Conservation (phyloP, 2,797 vertebrate genomes). For the Sylvilagus floridanus region DNA sequence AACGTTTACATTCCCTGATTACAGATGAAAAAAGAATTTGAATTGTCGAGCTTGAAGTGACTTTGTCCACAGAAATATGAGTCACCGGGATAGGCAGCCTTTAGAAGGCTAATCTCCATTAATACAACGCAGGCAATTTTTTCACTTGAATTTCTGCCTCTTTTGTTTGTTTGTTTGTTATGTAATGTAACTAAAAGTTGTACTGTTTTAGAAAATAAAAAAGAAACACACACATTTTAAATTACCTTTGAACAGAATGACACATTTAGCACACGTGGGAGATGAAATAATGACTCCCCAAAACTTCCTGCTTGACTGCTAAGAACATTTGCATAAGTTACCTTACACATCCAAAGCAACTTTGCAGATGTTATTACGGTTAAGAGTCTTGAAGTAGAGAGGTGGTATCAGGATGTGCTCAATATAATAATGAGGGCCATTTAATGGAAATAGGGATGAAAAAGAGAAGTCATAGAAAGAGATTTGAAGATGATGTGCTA, state of each 20-base stretch:
- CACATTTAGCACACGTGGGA: neutral
- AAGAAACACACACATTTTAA: neutral
- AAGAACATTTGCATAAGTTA: neutral
- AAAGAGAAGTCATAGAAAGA: neutral
- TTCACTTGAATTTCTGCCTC: neutral
- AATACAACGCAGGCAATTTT: neutral
- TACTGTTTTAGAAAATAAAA: neutral
- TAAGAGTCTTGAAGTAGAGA: neutral
- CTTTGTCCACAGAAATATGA: neutral
- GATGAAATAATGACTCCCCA: neutral
- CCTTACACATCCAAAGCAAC: neutral
- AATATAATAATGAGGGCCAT: neutral
- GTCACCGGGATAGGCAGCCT: neutral
- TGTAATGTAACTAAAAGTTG: neutral
- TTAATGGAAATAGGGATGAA: neutral
- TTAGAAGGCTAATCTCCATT: neutral
- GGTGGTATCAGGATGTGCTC: neutral
- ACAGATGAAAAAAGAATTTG: slow-evolving; percentile 31
- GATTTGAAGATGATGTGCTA: neutral
- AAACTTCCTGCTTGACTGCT: neutral
- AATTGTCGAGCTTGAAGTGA: neutral
- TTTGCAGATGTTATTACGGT: neutral
- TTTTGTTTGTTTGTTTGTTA: neutral
- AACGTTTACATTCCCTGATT: neutral
- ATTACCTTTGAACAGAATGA: neutral